These are phyloP conservation scores for Hypocryptadius cinnamomeus DNA, from an alignment of 2,113 vertebrate genomes.

Conservation along the genomic window DNA sequence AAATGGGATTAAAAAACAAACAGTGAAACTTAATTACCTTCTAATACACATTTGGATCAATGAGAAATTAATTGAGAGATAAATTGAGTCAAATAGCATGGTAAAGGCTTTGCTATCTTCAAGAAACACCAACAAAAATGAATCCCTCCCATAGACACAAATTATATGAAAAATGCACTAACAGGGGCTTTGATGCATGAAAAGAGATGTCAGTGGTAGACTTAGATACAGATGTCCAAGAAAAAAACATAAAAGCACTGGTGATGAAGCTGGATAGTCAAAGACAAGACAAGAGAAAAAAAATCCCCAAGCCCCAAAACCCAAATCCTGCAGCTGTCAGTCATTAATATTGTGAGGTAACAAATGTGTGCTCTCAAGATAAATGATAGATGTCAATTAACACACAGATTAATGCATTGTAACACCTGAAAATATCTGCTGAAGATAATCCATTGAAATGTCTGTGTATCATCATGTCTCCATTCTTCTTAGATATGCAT, in stretches of 20 bases:
- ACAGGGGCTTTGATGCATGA: not conserved
- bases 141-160: not conserved
- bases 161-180: not conserved
- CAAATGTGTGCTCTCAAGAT: not conserved
- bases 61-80: not conserved
- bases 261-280: not conserved
- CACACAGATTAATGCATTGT: not conserved
- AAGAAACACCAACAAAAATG: not conserved
- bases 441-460: not conserved
- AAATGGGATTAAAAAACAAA: not conserved
- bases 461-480: not conserved
- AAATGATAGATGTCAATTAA: not conserved
- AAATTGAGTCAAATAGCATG: not conserved
- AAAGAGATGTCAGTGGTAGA: not conserved
- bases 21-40: not conserved
- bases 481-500: not conserved
- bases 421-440: not conserved
- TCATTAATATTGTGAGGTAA: not conserved
- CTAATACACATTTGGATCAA: not conserved
- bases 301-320: not conserved
- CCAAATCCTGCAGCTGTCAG: not conserved
- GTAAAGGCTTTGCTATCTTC: not conserved
- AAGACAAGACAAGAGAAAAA: not conserved
- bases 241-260: not conserved
- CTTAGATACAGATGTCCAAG: not conserved